Percentiles rank a stretch among this genome's conserved stretches.
Conservation (phyloP, 1,140 invertebrate genomes). For the Homarus americanus region DNA sequence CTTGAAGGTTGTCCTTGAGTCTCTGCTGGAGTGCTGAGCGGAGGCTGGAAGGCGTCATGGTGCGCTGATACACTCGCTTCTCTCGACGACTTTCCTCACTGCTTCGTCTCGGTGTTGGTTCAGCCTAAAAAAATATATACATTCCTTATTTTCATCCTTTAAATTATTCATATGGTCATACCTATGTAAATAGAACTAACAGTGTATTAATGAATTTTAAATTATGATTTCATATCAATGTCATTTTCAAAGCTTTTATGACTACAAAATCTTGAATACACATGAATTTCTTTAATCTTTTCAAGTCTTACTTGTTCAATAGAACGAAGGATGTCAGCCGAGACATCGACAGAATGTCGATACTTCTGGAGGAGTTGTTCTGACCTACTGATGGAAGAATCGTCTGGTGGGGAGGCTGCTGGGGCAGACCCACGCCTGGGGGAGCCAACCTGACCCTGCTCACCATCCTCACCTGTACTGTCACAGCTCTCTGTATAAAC, state of each 20-base stretch:
- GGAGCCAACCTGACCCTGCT: neutral
- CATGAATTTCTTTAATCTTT: too few relatives aligned
- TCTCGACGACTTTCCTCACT: constrained; percentile 45
- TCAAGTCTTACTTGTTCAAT: constrained; percentile 73
- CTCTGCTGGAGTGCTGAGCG: constrained; percentile 75
- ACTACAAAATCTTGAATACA: too few relatives aligned
- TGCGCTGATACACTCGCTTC: constrained; percentile 75
- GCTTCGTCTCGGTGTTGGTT: neutral
- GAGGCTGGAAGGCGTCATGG: constrained; percentile 75
- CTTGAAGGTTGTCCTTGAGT: constrained; percentile 75
- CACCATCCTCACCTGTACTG: neutral
- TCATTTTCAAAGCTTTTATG: too few relatives aligned
- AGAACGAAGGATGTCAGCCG: constrained; percentile 74
- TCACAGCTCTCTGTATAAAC: constrained; percentile 12
- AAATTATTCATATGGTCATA: too few relatives aligned
- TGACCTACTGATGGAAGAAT: constrained; percentile 68
- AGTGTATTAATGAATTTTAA: too few relatives aligned
- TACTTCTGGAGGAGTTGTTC: constrained; percentile 75
- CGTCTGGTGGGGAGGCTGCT: neutral
- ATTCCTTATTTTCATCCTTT: too few relatives aligned
- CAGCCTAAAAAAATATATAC: constrained; percentile 22
- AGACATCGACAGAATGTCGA: constrained; percentile 74
- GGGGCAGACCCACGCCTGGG: constrained; percentile 19
- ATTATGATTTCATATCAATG: too few relatives aligned
- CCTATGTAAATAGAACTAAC: too few relatives aligned